Conservation (phyloP, 2,113 vertebrate genomes). For the Charina bottae region DNA sequence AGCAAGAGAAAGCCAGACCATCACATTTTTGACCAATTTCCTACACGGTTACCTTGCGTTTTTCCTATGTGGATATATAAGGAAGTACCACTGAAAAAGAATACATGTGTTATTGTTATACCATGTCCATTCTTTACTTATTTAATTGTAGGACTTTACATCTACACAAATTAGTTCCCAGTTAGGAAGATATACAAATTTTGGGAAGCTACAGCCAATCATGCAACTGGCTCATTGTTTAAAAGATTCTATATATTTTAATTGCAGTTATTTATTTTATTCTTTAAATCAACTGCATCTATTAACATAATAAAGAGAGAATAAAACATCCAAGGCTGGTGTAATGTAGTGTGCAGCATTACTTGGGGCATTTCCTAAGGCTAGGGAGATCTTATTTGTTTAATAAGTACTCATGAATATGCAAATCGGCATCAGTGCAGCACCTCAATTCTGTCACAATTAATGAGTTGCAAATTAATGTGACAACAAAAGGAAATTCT, state of each 20-base stretch:
- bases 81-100: background rate
- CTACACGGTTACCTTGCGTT: background rate
- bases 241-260: slow-evolving; percentile 65
- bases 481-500: slow-evolving; percentile 84
- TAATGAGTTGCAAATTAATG: slow-evolving; percentile 85
- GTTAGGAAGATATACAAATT: background rate
- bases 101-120: background rate
- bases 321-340: slow-evolving; percentile 75
- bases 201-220: slow-evolving; percentile 58
- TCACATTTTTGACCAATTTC: background rate
- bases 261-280: slow-evolving; percentile 21
- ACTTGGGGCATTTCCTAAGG: slow-evolving; percentile 76
- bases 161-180: background rate
- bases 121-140: background rate
- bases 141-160: slow-evolving; percentile 12
- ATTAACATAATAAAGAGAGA: slow-evolving; percentile 80
- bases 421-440: slow-evolving; percentile 76
- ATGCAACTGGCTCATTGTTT: slow-evolving; percentile 73
- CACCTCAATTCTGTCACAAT: slow-evolving; percentile 82
- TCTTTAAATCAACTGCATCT: slow-evolving; percentile 69
- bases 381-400: slow-evolving; percentile 84
- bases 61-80: background rate
- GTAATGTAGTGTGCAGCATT: slow-evolving; percentile 77
- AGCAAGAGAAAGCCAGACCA: background rate
- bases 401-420: slow-evolving; percentile 84